Evolutionary conservation across 2,113 vertebrate genomes (phyloP).

Genomic region (Tetrao urogallus): DNA sequence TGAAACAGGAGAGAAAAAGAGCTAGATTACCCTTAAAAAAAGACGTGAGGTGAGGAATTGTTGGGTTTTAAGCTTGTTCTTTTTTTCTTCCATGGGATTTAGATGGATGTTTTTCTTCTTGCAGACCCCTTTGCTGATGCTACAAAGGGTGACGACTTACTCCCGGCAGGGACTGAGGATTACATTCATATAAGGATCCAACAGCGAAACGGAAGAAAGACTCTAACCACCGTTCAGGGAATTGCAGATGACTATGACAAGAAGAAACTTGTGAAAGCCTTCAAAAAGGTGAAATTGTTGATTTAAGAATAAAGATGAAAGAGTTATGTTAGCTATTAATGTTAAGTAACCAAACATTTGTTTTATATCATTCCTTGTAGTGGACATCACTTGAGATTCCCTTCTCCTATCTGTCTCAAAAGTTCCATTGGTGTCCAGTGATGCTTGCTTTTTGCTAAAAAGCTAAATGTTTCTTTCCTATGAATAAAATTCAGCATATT

Average conservation of each 20-base stretch:
- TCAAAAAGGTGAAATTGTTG: constrained; percentile 84
- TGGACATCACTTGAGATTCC: neutral
- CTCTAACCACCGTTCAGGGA: constrained; percentile 89
- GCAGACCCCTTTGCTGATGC: constrained; percentile 95
- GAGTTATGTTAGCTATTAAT: neutral
- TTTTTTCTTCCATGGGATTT: neutral
- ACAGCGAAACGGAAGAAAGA: constrained; percentile 90
- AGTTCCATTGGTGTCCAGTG: rapidly evolving
- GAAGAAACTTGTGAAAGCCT: constrained; percentile 92
- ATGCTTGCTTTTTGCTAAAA: neutral
- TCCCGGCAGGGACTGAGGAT: constrained; percentile 91
- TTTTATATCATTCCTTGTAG: neutral
- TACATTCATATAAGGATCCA: constrained; percentile 94
- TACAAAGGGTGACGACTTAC: constrained; percentile 92
- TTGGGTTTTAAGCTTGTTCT: neutral
- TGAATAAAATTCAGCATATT: neutral
- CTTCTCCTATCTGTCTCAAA: neutral
- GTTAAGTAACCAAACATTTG: neutral
- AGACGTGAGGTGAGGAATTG: neutral
- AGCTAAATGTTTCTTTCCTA: neutral
- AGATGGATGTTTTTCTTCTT: neutral
- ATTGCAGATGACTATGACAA: constrained; percentile 92
- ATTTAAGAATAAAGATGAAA: neutral
- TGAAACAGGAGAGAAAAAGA: neutral
- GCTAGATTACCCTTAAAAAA: neutral